Evolutionary conservation across 2,888 invertebrate species (phyloP).

Genomic region (Agrypnus murinus): DNA sequence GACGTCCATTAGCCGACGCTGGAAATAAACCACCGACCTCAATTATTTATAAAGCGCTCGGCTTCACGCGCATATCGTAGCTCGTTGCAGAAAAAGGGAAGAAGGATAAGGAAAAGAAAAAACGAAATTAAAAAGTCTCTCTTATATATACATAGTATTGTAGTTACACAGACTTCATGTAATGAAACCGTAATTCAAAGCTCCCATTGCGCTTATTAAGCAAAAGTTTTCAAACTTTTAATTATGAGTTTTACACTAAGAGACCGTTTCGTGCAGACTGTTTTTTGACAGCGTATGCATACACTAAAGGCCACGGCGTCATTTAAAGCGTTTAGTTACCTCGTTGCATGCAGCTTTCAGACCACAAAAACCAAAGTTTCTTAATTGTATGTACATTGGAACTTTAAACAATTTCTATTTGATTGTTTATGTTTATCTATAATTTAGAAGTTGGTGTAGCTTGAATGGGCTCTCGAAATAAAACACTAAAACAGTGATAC

Average conservation of each 20-base stretch:
- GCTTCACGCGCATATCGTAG: constrained; percentile 13
- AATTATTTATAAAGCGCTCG: constrained; percentile 50
- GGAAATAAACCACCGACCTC: constrained; percentile 47
- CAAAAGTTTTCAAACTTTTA: constrained; percentile 57
- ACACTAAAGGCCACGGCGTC: not conserved
- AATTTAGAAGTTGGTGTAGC: constrained; percentile 13
- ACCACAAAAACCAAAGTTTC: not conserved
- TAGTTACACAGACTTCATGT: constrained; percentile 38
- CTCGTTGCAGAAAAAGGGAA: not conserved
- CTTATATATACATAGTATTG: constrained; percentile 28
- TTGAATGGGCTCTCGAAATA: too few relatives aligned
- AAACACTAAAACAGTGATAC: too few relatives aligned
- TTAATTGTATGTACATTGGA: constrained; percentile 27
- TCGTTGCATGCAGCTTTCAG: constrained; percentile 14
- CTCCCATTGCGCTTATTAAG: constrained; percentile 54
- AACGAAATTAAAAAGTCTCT: constrained; percentile 32
- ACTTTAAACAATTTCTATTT: constrained; percentile 9
- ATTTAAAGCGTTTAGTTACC: constrained; percentile 6
- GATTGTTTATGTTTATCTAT: constrained; percentile 7
- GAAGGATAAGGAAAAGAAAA: constrained; percentile 12
- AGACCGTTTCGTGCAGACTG: constrained; percentile 50
- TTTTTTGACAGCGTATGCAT: constrained; percentile 34
- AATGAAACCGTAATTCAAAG: constrained; percentile 55
- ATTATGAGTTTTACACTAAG: constrained; percentile 56
- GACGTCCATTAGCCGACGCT: constrained; percentile 54